Percentiles rank a stretch among this genome's conserved stretches.
phyloP scores from a whole-genome alignment of 2,888 invertebrate genomes.

The Melanotus villosus region DNA sequence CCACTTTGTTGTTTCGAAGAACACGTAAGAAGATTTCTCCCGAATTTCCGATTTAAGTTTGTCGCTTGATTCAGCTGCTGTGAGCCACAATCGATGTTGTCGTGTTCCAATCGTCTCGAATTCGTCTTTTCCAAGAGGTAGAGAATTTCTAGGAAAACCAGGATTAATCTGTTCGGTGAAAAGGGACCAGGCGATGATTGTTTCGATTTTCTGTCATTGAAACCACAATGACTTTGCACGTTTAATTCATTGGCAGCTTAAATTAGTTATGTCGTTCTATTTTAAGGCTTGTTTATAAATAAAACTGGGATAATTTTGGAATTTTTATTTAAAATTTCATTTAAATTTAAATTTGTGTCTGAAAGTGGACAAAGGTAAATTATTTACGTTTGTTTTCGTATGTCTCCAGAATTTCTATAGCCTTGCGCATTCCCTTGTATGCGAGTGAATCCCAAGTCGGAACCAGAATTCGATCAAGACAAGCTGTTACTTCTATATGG shows the following conservation, averaged over 20 bases:
- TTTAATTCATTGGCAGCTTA: neutral
- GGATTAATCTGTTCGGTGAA: constrained; percentile 21
- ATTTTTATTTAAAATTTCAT: too few relatives aligned
- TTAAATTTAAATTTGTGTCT: too few relatives aligned
- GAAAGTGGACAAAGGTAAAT: constrained; percentile 28
- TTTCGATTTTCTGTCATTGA: constrained; percentile 37
- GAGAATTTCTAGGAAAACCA: constrained; percentile 12
- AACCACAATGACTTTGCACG: constrained; percentile 11
- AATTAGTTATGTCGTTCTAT: neutral
- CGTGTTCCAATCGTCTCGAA: constrained; percentile 26
- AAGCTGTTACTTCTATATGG: constrained; percentile 54
- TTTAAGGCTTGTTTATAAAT: too few relatives aligned
- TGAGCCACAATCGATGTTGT: constrained; percentile 44
- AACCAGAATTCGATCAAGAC: constrained; percentile 59
- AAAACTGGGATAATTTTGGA: too few relatives aligned
- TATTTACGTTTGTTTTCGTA: constrained; percentile 35
- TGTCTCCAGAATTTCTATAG: constrained; percentile 22
- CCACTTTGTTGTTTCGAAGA: constrained; percentile 55
- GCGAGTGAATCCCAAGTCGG: constrained; percentile 43
- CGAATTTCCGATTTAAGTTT: constrained; percentile 55
- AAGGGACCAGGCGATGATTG: constrained; percentile 20
- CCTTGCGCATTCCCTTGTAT: neutral
- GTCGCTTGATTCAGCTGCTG: constrained; percentile 46
- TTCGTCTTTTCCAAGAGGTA: neutral
- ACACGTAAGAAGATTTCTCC: constrained; percentile 54